Percentiles rank a stretch among this genome's conserved stretches.
phyloP scores from a whole-genome alignment of 2,797 vertebrate genomes.

The Ptychobarbus kaznakovi region DNA sequence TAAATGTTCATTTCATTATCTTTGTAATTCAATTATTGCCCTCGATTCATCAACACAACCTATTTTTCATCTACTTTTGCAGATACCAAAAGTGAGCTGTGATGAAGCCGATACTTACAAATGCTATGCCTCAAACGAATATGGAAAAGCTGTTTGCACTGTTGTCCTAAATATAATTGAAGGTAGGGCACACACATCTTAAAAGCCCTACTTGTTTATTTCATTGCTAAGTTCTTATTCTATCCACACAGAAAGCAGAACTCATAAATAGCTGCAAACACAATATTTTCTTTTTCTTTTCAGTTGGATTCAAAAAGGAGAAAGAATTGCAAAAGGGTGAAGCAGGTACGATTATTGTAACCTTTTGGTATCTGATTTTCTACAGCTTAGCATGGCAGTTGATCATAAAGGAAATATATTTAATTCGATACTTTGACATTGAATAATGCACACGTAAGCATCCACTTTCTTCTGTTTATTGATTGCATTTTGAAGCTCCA shows the following conservation, averaged over 20 bases:
- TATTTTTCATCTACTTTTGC: conserved; percentile 46
- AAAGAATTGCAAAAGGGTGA: conserved; percentile 72
- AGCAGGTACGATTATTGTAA: conserved; percentile 66
- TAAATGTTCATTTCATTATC: background rate
- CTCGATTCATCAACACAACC: background rate
- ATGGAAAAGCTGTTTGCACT: conserved; percentile 85
- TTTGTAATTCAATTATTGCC: background rate
- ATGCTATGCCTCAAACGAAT: conserved; percentile 84
- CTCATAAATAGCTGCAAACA: background rate
- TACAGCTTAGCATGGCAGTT: background rate
- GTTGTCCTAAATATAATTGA: conserved; percentile 84
- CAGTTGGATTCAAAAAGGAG: conserved; percentile 88
- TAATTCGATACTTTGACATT: background rate
- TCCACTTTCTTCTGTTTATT: conserved; percentile 14
- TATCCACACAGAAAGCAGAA: background rate
- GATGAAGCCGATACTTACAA: conserved; percentile 87
- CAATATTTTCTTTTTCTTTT: conserved; percentile 55
- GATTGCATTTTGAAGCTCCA: conserved; percentile 65
- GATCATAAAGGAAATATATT: background rate
- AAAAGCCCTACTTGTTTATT: background rate
- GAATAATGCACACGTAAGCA: background rate
- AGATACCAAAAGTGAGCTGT: conserved; percentile 82
- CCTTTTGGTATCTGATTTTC: background rate
- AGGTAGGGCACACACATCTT: conserved; percentile 74
- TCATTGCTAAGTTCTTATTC: background rate